Evolutionary conservation across 2,113 vertebrate species (phyloP), one percentile per base, ranked within the genome.

Genomic region (Solenodon paradoxus): DNA sequence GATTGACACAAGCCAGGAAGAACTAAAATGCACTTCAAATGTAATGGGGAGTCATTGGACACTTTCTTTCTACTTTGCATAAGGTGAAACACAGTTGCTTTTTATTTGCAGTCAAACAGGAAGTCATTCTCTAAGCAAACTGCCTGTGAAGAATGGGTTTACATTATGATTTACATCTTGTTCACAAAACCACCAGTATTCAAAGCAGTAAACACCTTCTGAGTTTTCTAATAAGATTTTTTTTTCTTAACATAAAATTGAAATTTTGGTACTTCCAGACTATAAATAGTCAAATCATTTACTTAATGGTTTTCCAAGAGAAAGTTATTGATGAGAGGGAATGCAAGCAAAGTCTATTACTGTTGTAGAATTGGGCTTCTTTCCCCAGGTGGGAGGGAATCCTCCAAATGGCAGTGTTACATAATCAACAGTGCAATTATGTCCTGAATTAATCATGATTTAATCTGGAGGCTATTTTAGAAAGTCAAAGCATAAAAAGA

Each of bases 101-200:
- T 88, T 88, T 92, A 74, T 94, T 74, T 69, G 4, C 59, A 38
- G 59, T 55, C 92, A 85, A 79, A 91, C 40, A 93, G 40, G 61
- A 96, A 77, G 32, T 53, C 32, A 40, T 38, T 90, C 28, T 71
- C 22, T 75, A 68, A 72, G 61, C 40, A n/a, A 93, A 89, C 19
- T 38, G 32, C 30, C 57, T 53, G 59, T 16, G 88, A 82, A 88
- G 55, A 81, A 42, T 92, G 40, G 71, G 20, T 81, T 93, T 72
- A 83, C 20, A 19, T 51, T 57, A 47, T 64, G 45, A 79, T 66
- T 95, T 64, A 24, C 9, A 61, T 55, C 16, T 16, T 20, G 0
- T 66, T 64, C 35, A 78, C 45, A 22, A 66, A 93, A 35, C 42
- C 38, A 81, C 32, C 35, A 63, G 55, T 71, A 49, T 88, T 92